Evolutionary conservation across 2,113 vertebrate species (phyloP), one percentile per base, ranked within the genome.

Genomic region (Scytalopus superciliaris): DNA sequence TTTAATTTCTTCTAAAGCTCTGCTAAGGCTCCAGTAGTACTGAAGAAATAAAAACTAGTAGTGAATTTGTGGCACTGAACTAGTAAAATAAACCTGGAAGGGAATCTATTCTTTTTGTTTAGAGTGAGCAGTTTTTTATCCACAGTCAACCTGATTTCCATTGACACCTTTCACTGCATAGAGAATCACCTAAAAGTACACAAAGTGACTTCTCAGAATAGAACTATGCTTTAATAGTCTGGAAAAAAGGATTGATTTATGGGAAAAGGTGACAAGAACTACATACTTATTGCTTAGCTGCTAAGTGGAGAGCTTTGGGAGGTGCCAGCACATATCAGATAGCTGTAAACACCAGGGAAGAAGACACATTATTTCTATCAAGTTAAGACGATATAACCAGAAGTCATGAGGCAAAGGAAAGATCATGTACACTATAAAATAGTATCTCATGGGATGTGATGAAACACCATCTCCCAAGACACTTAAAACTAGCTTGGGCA

Each of bases 281-380:
- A 72, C 53, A 69, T 82, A 35, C 37, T 74, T 87, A 77, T 78
- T 92, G n/a, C 89, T 87, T 64, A 89, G 66, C 77, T 82, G 87
- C 57, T 91, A 95, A 94, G 74, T 62, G 62, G 81, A 75, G 87
- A 93, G 67, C 49, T 79, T 66, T 91, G 81, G 64, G 78, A 81
- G 30, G n/a, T 73, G 87, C 89, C 93, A 95, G 77, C 81, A 89
- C 7, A 1, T 87, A 89, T 45, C 86, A 86, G 93, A 87, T 78
- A 81, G 90, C 60, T 78, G 40, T 90, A 92, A 94, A 95, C 83
- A 92, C 76, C 56, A 78, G n/a, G 47, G 68, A 78, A 96, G 94
- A 67, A 86, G 75, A 74, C 56, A 57, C 79, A 45, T 93, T 78
- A 74, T 84, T 95, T 96, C 92, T 90, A 56, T 77, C 5, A 1